Conservation (phyloP, 2,113 vertebrate genomes). For the Gallinago media region DNA sequence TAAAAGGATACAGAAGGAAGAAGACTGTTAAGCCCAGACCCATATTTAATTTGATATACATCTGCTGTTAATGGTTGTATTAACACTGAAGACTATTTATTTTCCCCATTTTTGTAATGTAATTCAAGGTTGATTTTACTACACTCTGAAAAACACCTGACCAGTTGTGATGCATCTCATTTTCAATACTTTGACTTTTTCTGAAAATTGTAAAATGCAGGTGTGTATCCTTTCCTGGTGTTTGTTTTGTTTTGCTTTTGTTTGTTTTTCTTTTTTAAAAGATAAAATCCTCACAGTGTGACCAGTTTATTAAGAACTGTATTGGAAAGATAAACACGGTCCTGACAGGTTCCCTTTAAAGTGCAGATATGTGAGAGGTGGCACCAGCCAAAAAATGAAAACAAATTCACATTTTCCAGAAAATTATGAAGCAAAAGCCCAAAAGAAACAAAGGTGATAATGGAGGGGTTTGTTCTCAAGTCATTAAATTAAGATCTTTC, state of each 20-base stretch:
- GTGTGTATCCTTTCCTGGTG: neutral
- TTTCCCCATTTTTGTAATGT: neutral
- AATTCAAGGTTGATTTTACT: neutral
- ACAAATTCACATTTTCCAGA: neutral
- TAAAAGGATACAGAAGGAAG: neutral
- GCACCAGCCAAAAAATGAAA: neutral
- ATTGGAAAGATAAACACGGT: neutral
- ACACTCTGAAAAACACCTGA: neutral
- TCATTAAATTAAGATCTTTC: neutral
- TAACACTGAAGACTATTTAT: neutral
- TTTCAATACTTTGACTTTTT: neutral
- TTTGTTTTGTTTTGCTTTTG: neutral
- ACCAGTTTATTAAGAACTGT: neutral
- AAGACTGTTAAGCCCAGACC: neutral
- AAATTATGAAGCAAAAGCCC: neutral
- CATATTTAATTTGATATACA: neutral
- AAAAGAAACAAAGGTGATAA: neutral
- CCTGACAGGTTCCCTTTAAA: neutral
- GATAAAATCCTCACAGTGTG: neutral
- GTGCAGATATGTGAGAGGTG: fast-evolving
- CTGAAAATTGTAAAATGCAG: neutral
- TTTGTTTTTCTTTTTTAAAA: neutral
- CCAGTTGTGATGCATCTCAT: neutral
- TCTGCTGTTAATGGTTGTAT: neutral
- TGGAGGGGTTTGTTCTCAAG: neutral